Conservation (phyloP, 2,888 invertebrate species). For the Trachelus iudaicus region DNA sequence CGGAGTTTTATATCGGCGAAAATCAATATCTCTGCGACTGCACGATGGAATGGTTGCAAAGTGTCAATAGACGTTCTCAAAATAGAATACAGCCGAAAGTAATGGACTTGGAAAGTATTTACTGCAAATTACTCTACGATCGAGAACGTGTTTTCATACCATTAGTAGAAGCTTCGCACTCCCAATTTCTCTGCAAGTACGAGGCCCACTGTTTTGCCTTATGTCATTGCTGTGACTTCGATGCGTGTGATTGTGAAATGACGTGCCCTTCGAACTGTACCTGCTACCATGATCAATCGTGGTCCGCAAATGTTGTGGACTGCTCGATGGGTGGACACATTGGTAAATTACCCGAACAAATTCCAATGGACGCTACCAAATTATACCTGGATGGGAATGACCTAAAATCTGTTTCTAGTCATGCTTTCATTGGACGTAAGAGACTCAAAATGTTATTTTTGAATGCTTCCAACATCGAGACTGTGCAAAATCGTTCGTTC, state of each 20-base stretch:
- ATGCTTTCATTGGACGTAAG: conserved; percentile 88
- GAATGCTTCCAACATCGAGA: conserved; percentile 82
- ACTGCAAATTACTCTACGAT: conserved; percentile 84
- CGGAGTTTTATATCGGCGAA: conserved; percentile 86
- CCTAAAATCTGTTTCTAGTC: conserved; percentile 79
- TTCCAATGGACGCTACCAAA: conserved; percentile 93
- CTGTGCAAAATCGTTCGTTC: conserved; percentile 84
- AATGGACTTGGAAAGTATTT: conserved; percentile 84
- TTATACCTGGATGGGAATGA: conserved; percentile 88
- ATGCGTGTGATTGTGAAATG: conserved; percentile 93
- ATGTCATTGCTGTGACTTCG: conserved; percentile 92
- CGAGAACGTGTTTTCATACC: conserved; percentile 80
- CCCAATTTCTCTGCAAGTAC: conserved; percentile 87
- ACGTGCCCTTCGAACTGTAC: conserved; percentile 89
- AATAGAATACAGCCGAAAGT: conserved; percentile 83
- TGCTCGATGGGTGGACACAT: conserved; percentile 79
- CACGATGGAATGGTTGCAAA: conserved; percentile 91
- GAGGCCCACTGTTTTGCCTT: conserved; percentile 86
- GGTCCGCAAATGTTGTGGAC: conserved; percentile 88
- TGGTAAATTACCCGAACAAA: conserved; percentile 79
- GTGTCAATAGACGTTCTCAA: conserved; percentile 78
- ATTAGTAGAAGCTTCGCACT: conserved; percentile 81
- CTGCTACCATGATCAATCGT: conserved; percentile 89
- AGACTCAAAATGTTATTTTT: conserved; percentile 80
- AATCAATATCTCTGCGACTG: conserved; percentile 91